Base-by-base conservation (phyloP, 1,140 invertebrate species). In the Globodera ellingtonae region DNA sequence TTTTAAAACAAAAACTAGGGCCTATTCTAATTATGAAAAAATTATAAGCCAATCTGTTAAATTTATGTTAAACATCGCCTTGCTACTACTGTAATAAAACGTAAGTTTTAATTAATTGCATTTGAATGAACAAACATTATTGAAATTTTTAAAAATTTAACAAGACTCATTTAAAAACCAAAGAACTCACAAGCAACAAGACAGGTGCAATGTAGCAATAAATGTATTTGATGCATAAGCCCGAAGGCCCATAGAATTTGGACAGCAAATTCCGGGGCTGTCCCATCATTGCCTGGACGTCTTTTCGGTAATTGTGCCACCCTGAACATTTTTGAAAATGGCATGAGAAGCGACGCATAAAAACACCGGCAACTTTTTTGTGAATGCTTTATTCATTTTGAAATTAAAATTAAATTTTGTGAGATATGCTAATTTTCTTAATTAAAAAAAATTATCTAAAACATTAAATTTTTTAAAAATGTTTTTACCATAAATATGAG, bases 401-500 rank as follows among this genome's bases (percentile, higher is more conserved):
- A 10, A 9, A 52, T 10, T 52, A 52, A 52, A 52, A 52, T 52
- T 4, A 52, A 52, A 10, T 52, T 2, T 2, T 0, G 35, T 2
- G 6, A 52, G 52, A 10, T 10, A 52, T 52, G 8, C 0, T 1
- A 52, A 52, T 10, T 52, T 10, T 10, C 52, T 52, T 52, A 52
- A 52, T 52, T 7, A 10, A 10, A 13, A 81, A 81, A 46, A 79
- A 79, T 52, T 52, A 52, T 52, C 10, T 52, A 52, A 52, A 52
- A 52, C 35, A 35, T 35, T 35, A 1, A 35, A 35, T 52, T 52
- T 0, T 52, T 1, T 52, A 52, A 52, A 52, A 59, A 59, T 15
- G 56, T 52, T 9, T n/a, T 44, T 59, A 56, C 84, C 84, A 56
- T 84, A 84, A 74, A 86, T 79, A 59, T 84, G 83, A 9, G 50